phyloP scores from a whole-genome alignment of 2,113 vertebrate species.

The Pedionomus torquatus region DNA sequence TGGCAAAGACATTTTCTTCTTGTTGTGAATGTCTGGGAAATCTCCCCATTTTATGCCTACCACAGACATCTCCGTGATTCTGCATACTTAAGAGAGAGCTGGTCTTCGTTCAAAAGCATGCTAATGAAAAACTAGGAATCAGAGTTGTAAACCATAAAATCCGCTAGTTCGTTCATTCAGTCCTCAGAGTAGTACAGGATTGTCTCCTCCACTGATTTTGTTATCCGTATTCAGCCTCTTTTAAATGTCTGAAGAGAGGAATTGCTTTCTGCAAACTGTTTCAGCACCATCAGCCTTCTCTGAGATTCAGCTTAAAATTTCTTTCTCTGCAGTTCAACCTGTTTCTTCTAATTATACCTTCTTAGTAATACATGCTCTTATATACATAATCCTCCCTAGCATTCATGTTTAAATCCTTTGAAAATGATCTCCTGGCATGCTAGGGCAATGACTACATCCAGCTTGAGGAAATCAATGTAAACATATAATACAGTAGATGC shows the following conservation, averaged over 20 bases:
- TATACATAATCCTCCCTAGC: background rate
- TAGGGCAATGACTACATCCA: background rate
- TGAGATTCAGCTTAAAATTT: background rate
- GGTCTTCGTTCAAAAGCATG: background rate
- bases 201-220: background rate
- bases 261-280: background rate
- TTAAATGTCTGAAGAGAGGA: background rate
- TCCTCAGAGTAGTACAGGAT: background rate
- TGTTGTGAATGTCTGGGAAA: background rate
- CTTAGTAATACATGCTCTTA: background rate
- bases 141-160: background rate
- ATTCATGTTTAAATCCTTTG: background rate
- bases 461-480: background rate
- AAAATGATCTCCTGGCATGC: background rate
- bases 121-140: background rate
- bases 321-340: background rate
- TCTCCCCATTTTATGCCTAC: background rate
- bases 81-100: background rate
- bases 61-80: background rate
- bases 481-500: background rate
- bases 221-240: background rate
- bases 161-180: background rate
- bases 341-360: constrained; percentile 28
- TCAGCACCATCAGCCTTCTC: background rate
- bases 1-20: background rate